These are phyloP conservation scores for Forpus xanthops DNA, from an alignment of 2,797 vertebrate species.

Conservation along the genomic window DNA sequence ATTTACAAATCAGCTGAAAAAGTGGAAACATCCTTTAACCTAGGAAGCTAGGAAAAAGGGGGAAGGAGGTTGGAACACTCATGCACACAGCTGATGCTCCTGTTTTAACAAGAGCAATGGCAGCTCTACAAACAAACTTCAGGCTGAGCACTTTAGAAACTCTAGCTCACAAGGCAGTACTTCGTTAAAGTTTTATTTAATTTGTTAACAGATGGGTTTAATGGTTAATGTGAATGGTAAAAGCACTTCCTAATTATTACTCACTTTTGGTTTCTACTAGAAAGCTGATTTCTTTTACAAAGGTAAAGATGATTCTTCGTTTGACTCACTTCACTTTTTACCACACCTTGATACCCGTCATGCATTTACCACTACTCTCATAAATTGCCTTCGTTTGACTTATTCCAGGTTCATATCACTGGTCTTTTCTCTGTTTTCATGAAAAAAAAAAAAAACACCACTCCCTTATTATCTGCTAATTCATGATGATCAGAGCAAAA, in stretches of 20 bases:
- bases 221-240: slow-evolving; percentile 27
- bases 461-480: background rate
- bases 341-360: slow-evolving; percentile 24
- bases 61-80: background rate
- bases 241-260: slow-evolving; percentile 63
- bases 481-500: background rate
- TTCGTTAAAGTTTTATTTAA: background rate
- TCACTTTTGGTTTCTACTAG: slow-evolving; percentile 59
- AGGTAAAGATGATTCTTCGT: slow-evolving; percentile 52
- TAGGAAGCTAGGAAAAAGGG: background rate
- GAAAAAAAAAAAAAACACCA: background rate
- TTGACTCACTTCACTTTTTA: slow-evolving; percentile 54
- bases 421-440: background rate
- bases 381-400: background rate
- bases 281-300: slow-evolving; percentile 53
- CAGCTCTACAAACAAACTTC: background rate
- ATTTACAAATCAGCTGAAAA: background rate
- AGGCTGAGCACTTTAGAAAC: background rate
- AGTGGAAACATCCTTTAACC: background rate
- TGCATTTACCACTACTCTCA: slow-evolving; percentile 12
- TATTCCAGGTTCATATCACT: background rate
- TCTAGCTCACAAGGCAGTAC: background rate
- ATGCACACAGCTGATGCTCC: background rate
- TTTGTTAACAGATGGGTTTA: slow-evolving; percentile 54
- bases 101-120: background rate